Base-by-base conservation (phyloP, 2,888 invertebrate genomes). In the Malachius bipustulatus region DNA sequence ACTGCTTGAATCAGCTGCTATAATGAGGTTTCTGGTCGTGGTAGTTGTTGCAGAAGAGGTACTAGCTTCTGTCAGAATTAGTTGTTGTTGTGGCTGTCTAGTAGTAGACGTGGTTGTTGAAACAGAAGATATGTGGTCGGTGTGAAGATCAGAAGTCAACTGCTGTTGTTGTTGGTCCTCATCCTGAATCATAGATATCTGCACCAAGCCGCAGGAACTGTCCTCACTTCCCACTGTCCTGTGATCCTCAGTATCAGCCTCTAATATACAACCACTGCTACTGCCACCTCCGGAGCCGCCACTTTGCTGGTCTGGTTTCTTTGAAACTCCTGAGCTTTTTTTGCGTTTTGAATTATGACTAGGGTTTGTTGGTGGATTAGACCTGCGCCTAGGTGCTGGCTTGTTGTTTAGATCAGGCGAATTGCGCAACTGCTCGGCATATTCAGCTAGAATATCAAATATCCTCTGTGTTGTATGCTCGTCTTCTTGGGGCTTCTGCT, bases 381-480 rank as follows among this genome's bases (percentile, higher is more conserved):
- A 75, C 35, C 83, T 67, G 46, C 83, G 65, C 28, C 83, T 67
- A 1, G 83, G 83, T 1, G 83, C 83, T 0, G 83, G 83, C 57
- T 82, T 83, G 55, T 83, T 80, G 52, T 82, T 83, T 28, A 75
- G 55, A 59, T 83, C 83, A 0, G 83, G 83, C 1, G 81, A 82
- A 51, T 82, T 83, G 46, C 82, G 69, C 28, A 83, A 65, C 52
- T 83, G 82, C 49, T 83, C 83, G 31, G 81, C 81, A 55, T 83
- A 83, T 52, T 83, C 80, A 1, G 82, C 82, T 32, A 83, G 57
- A 47, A 83, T 83, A 44, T 82, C 82, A 40, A 82, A 74, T 48
- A 83, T 83, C 45, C 82, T 67, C 52, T 82, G 82, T 0, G 82
- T 80, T 0, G 83, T 83, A 54, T 82, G 80, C 52, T 82, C 82